A percentile compares a stretch with the other conserved stretches of the same genome.
phyloP scores from a whole-genome alignment of 53 echinoderm and acorn worm species.

The Hippasteria phrygiana region DNA sequence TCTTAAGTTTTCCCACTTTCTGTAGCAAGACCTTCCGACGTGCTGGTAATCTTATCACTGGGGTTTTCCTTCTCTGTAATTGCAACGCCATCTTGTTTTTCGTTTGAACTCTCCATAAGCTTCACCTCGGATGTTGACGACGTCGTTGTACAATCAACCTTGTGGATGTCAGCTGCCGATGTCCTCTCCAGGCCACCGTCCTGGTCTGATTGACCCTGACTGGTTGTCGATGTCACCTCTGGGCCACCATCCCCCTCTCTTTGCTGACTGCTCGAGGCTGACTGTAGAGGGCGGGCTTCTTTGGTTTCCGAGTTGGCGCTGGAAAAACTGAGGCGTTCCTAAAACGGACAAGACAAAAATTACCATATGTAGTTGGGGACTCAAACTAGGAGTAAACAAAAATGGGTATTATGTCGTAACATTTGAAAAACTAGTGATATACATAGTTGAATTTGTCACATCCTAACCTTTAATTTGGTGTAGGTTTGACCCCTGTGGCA shows the following conservation, averaged over 20 bases:
- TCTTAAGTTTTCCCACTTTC: not conserved
- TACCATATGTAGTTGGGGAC: too few relatives aligned
- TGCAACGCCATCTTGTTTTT: not conserved
- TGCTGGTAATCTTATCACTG: constrained; percentile 8
- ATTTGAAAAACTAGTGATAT: too few relatives aligned
- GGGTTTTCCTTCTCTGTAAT: not conserved
- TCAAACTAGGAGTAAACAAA: too few relatives aligned
- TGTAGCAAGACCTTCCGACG: not conserved
- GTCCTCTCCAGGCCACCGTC: constrained; percentile 8
- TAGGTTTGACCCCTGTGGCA: too few relatives aligned
- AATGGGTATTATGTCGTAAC: too few relatives aligned
- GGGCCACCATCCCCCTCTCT: constrained; percentile 11
- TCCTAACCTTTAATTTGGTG: too few relatives aligned
- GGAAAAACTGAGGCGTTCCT: not conserved
- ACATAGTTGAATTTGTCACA: too few relatives aligned
- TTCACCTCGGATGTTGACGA: constrained; percentile 11
- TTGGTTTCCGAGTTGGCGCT: not conserved
- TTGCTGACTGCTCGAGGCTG: not conserved
- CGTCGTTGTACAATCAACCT: not conserved
- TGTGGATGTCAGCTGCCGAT: not conserved
- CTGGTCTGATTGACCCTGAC: not conserved
- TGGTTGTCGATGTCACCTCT: constrained; percentile 55
- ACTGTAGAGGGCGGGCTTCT: not conserved
- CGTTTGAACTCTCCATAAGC: not conserved
- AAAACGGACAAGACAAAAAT: not conserved